These are phyloP conservation scores for Macquaria australasica DNA, from an alignment of 2,113 vertebrate species.

Conservation along the genomic window DNA sequence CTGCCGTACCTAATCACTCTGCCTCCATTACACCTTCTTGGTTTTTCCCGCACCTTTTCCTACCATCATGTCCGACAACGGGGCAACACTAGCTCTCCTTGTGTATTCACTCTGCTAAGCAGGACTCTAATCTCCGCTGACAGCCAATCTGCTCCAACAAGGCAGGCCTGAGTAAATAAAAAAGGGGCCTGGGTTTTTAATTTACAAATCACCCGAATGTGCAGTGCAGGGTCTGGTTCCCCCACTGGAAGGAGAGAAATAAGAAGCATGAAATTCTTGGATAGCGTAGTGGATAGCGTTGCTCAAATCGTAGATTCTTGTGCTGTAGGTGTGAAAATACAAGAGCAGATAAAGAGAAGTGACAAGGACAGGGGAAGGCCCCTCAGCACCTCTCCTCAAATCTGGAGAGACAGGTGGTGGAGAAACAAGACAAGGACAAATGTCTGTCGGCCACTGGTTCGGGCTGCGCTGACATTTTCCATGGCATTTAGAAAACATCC, in stretches of 20 bases:
- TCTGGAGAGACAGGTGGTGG: conserved; percentile 65
- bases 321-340: conserved; percentile 29
- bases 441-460: conserved; percentile 51
- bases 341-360: conserved; percentile 33
- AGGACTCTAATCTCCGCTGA: conserved; percentile 74
- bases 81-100: conserved; percentile 59
- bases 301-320: neutral
- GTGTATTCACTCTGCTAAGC: conserved; percentile 70
- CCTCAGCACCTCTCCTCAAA: conserved; percentile 63
- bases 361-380: conserved; percentile 55
- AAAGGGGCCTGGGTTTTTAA: conserved; percentile 48
- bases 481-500: conserved; percentile 76
- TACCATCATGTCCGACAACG: conserved; percentile 84
- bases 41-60: conserved; percentile 79
- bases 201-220: conserved; percentile 58
- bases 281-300: neutral
- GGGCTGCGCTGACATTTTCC: conserved; percentile 73
- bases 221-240: neutral
- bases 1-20: conserved; percentile 66
- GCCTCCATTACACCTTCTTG: conserved; percentile 57
- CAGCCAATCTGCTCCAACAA: conserved; percentile 66
- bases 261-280: conserved; percentile 10
- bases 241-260: neutral
- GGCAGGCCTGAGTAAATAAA: conserved; percentile 58
- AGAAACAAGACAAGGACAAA: conserved; percentile 77